Evolutionary conservation across 2,797 vertebrate species (phyloP).

Genomic region (Phoeniculus purpureus): DNA sequence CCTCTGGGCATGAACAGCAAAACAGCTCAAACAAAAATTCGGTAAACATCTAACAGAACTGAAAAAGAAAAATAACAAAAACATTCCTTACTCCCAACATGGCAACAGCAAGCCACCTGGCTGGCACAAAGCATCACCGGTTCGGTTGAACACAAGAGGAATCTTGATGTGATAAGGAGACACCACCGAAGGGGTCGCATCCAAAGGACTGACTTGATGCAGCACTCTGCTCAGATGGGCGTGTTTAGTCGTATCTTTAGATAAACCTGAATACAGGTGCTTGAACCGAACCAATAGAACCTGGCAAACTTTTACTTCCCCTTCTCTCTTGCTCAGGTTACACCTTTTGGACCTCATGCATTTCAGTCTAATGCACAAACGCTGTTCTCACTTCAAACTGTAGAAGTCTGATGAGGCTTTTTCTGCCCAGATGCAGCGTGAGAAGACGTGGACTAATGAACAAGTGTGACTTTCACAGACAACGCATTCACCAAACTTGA

Average conservation of each 20-base stretch:
- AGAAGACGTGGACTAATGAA: not conserved
- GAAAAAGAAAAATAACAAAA: not conserved
- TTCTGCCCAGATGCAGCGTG: not conserved
- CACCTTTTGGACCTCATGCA: not conserved
- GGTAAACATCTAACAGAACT: conserved; percentile 29
- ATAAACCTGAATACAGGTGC: not conserved
- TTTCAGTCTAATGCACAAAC: not conserved
- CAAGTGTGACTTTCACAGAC: not conserved
- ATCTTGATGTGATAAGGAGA: not conserved
- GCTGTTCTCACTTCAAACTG: not conserved
- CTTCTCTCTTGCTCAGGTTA: not conserved
- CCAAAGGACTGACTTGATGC: not conserved
- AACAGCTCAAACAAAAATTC: conserved; percentile 53
- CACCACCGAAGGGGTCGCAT: not conserved
- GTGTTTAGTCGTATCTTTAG: not conserved
- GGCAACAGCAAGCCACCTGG: not conserved
- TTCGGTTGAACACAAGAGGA: not conserved
- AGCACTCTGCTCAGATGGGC: not conserved
- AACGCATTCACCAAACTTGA: not conserved
- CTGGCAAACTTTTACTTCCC: not conserved
- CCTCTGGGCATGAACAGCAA: conserved; percentile 54
- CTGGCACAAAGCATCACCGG: not conserved
- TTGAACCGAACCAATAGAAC: not conserved
- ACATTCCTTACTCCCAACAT: not conserved
- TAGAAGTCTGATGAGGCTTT: not conserved